Conservation (phyloP, 2,113 vertebrate genomes). For the Agapornis roseicollis region DNA sequence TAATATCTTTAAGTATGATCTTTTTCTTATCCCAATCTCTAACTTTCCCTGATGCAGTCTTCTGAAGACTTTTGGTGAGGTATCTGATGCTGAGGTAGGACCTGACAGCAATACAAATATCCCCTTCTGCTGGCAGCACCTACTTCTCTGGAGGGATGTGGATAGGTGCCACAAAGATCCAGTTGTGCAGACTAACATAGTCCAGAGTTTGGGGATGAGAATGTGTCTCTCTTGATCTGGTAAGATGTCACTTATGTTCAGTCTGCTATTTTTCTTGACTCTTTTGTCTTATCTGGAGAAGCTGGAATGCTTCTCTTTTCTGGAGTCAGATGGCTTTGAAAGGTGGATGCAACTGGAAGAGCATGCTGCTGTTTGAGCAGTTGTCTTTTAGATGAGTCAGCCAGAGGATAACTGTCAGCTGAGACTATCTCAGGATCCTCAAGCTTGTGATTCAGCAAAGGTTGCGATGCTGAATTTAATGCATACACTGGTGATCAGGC, state of each 20-base stretch:
- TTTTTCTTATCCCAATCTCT: not conserved
- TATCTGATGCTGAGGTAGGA: not conserved
- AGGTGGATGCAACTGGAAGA: not conserved
- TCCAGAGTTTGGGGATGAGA: not conserved
- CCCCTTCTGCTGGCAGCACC: not conserved
- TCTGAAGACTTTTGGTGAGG: not conserved
- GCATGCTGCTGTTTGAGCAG: not conserved
- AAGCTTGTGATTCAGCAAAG: not conserved
- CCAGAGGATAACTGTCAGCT: not conserved
- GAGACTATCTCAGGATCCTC: not conserved
- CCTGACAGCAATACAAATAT: not conserved
- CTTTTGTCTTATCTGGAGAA: not conserved
- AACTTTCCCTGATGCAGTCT: not conserved
- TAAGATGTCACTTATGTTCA: not conserved
- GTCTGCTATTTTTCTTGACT: not conserved
- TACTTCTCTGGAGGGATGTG: not conserved
- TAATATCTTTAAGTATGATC: not conserved
- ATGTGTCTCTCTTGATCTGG: not conserved
- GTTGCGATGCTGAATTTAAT: not conserved
- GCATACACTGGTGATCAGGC: not conserved
- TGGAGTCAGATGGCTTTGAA: not conserved
- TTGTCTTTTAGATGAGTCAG: not conserved
- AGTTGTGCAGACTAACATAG: not conserved
- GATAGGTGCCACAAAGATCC: not conserved
- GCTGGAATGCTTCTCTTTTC: not conserved